Evolutionary conservation across 2,113 vertebrate genomes (phyloP).

Genomic region (Neofelis nebulosa): DNA sequence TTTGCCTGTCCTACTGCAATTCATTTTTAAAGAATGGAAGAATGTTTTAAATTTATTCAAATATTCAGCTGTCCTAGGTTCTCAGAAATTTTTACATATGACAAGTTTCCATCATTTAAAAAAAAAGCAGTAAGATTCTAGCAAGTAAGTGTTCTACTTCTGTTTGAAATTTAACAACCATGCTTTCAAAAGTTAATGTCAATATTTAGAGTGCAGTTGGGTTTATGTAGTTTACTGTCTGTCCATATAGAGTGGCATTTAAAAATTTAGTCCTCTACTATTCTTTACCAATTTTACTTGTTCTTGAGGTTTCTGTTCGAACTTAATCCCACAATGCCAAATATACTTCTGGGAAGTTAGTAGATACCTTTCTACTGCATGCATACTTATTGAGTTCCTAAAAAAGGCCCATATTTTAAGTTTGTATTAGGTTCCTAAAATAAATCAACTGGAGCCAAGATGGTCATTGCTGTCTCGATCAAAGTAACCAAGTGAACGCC

Average conservation of each 20-base stretch:
- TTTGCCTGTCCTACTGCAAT: not conserved
- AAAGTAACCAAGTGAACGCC: constrained; percentile 15
- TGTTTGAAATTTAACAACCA: not conserved
- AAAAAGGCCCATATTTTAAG: not conserved
- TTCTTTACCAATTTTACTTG: not conserved
- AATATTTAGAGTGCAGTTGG: not conserved
- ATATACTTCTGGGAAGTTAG: not conserved
- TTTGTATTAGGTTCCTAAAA: constrained; percentile 21
- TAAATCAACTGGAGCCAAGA: constrained; percentile 32
- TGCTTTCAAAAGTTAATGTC: not conserved
- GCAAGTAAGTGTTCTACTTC: not conserved
- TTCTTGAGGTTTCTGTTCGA: not conserved
- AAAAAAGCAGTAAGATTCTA: not conserved
- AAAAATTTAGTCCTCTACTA: not conserved
- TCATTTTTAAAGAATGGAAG: not conserved
- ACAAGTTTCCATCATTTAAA: not conserved
- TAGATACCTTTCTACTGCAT: not conserved
- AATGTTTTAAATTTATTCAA: not conserved
- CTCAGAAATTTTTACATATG: not conserved
- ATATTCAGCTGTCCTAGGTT: not conserved
- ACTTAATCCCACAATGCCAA: not conserved
- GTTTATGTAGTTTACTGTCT: not conserved
- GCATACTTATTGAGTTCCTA: not conserved
- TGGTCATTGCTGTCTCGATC: not conserved
- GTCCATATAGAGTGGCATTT: not conserved